These are phyloP conservation scores for Onthophagus taurus DNA, from an alignment of 1,140 invertebrate genomes.

Conservation along the genomic window DNA sequence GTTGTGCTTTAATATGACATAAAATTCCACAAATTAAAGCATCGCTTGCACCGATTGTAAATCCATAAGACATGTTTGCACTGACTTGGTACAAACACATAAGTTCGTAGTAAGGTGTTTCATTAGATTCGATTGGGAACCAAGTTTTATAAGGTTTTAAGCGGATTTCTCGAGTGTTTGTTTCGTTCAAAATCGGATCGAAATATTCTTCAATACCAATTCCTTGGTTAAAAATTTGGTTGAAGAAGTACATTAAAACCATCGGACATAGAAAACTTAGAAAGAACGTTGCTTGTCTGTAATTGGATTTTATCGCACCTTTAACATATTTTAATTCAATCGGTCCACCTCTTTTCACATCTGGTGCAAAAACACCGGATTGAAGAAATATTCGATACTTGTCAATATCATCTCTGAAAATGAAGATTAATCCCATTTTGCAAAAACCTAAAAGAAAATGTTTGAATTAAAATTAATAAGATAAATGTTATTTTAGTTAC, in stretches of 20 bases:
- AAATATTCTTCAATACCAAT: background rate
- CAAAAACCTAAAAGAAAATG: no score
- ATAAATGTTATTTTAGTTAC: no score
- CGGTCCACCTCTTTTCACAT: slow-evolving; percentile 8
- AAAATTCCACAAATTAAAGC: slow-evolving; percentile 15
- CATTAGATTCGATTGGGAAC: slow-evolving; percentile 11
- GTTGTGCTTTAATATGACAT: slow-evolving; percentile 17
- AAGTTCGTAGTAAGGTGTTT: slow-evolving; percentile 14
- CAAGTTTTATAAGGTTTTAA: slow-evolving; percentile 13
- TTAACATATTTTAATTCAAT: slow-evolving; percentile 11
- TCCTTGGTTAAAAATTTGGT: background rate
- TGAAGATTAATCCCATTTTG: no score
- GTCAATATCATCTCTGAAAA: no score
- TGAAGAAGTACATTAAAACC: slow-evolving; percentile 11
- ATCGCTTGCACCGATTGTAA: slow-evolving; percentile 14
- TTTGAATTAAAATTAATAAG: no score
- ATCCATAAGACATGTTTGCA: slow-evolving; percentile 8
- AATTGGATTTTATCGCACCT: slow-evolving; percentile 9
- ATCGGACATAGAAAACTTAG: no score
- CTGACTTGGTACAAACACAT: slow-evolving; percentile 9
- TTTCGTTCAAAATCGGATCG: slow-evolving; percentile 5
- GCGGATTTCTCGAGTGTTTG: slow-evolving; percentile 6
- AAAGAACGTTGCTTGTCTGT: slow-evolving; percentile 13
- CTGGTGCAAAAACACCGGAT: no score
- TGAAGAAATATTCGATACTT: no score